Conservation (phyloP, 1,140 invertebrate species). For the Drosophila auraria region DNA sequence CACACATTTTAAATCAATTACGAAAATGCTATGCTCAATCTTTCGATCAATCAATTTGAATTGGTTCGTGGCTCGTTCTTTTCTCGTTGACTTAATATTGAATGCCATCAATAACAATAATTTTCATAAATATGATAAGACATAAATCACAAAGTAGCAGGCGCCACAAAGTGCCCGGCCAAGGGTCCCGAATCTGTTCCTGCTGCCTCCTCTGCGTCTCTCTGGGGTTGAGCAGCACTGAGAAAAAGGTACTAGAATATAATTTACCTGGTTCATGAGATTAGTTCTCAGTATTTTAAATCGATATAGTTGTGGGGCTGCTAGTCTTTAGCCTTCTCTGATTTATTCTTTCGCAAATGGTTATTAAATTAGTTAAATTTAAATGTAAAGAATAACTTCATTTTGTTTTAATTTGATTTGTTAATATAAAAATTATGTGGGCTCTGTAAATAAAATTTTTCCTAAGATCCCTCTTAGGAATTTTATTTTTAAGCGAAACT, state of each 20-base stretch:
- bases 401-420: too few species aligned
- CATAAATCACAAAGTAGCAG: conserved; percentile 81
- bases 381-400: too few species aligned
- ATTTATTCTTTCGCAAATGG: too few species aligned
- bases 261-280: rapidly evolving
- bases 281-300: not conserved
- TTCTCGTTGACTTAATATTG: conserved; percentile 62
- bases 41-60: conserved; percentile 71
- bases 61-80: conserved; percentile 30
- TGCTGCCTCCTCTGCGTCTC: conserved; percentile 1
- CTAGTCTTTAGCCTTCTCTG: too few species aligned
- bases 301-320: too few species aligned
- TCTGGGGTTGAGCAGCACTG: not conserved
- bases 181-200: conserved; percentile 32
- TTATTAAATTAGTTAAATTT: too few species aligned
- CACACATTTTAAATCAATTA: conserved; percentile 77
- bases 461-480: too few species aligned
- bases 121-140: conserved; percentile 83
- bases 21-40: conserved; percentile 52
- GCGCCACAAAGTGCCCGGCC: conserved; percentile 68
- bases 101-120: conserved; percentile 83
- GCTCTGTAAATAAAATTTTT: too few species aligned
- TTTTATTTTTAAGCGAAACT: too few species aligned
- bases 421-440: too few species aligned
- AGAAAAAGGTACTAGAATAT: not conserved